Evolutionary conservation across 2,888 invertebrate species (phyloP), one percentile per base, ranked within the genome.

Genomic region (Ennomos erosarius): DNA sequence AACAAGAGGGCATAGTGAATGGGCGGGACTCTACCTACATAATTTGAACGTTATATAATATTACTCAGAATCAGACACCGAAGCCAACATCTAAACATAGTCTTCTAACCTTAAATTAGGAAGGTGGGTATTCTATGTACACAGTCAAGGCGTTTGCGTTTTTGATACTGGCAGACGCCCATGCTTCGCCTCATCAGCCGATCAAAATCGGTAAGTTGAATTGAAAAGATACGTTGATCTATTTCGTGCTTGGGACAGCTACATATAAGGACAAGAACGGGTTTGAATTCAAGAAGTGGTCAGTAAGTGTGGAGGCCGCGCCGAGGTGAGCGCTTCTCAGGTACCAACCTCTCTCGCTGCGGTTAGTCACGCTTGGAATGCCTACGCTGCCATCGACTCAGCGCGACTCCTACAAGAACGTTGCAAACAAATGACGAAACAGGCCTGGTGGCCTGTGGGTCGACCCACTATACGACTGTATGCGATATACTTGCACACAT

Each of bases 351-450:
- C 53, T 53, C 45, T 16, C 71, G 77, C 73, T 75, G 69, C 78
- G 78, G 83, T 88, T 87, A 88, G 88, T 89, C 88, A 90, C 85
- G 87, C 82, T 85, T 75, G 85, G 85, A 82, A 86, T 87, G 85
- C 82, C 82, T 82, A 78, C 81, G 75, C 62, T 62, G 61, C 60
- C 65, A 61, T 71, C 73, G 78, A 78, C 80, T 80, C 78, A 79
- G 74, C 75, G 73, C 67, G 62, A 70, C 76, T 77, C 68, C 81
- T 72, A 75, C 74, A 85, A 85, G 83, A 79, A 75, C 80, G 73
- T 69, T 72, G 75, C 77, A 78, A 79, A 79, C 79, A 78, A 73
- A 70, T 79, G 78, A 79, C 78, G 78, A 75, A 75, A 73, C 75
- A 68, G 64, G 56, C 64, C 67, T n/a, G n/a, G n/a, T n/a, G n/a